Percentiles rank a stretch among this genome's conserved stretches.
phyloP scores from a whole-genome alignment of 1,140 invertebrate species.

The Cecropterus lyciades region DNA sequence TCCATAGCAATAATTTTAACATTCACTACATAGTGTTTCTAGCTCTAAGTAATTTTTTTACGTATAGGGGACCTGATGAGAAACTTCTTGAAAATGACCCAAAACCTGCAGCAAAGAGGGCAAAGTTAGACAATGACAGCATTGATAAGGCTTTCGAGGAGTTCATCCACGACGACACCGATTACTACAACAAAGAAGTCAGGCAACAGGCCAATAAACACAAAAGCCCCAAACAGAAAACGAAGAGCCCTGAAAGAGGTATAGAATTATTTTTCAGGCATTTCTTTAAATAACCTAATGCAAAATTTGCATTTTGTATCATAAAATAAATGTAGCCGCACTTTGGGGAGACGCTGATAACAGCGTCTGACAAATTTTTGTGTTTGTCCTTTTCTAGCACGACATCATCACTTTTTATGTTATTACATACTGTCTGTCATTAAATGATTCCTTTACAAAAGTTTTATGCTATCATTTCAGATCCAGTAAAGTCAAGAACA shows the following conservation, averaged over 20 bases:
- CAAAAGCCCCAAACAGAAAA: constrained; percentile 35
- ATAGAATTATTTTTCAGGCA: background rate
- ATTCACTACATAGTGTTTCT: too few relatives aligned
- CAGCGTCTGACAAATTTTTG: too few relatives aligned
- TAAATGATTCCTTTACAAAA: too few relatives aligned
- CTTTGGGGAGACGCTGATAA: too few relatives aligned
- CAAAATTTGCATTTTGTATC: too few relatives aligned
- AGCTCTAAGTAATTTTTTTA: too few relatives aligned
- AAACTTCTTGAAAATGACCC: constrained; percentile 46
- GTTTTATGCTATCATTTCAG: constrained; percentile 38
- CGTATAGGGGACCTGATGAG: constrained; percentile 54
- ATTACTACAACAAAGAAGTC: constrained; percentile 58
- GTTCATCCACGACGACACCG: constrained; percentile 73
- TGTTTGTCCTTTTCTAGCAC: too few relatives aligned
- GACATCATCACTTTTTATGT: too few relatives aligned
- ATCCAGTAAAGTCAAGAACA: constrained; percentile 52
- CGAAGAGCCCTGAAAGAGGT: constrained; percentile 50
- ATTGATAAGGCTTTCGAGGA: constrained; percentile 57
- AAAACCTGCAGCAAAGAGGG: constrained; percentile 54
- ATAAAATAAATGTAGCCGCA: too few relatives aligned
- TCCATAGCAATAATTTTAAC: too few relatives aligned
- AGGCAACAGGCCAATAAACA: constrained; percentile 31
- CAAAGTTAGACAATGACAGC: constrained; percentile 45
- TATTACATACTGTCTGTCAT: too few relatives aligned
- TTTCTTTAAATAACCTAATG: too few relatives aligned